Base-by-base conservation (phyloP, 2,797 vertebrate genomes). In the Chanos chanos region DNA sequence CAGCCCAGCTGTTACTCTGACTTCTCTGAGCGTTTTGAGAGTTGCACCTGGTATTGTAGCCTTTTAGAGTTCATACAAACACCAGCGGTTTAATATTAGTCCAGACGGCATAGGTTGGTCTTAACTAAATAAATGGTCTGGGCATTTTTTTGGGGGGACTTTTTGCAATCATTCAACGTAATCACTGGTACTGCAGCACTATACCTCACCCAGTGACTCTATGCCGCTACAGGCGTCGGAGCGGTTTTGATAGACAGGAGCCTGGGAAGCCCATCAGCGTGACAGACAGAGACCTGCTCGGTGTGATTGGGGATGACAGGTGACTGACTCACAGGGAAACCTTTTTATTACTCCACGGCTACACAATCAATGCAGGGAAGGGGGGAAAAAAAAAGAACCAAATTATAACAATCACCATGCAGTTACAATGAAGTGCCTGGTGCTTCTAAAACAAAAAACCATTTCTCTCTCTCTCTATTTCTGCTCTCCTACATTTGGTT, bases 331-430 rank as follows among this genome's bases (percentile, higher is more conserved):
- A 71, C 74, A 76, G 74, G 85, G 83, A 87, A 88, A 83, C 82
- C 87, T 86, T 88, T 87, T 85, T 87, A 87, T 88, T 86, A 85
- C 84, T 81, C 75, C 68, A 83, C 77, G 83, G 80, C 78, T 78
- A 76, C 69, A 77, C 82, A 82, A 86, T 88, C 85, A 75, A 83
- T 78, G 2, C 12, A 7, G 28, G 72, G 74, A 83, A 75, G 80
- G 85, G 18, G 83, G 82, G 77, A 78, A 85, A 33, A 51, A 18
- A 71, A 61, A 65, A 21, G 52, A 24, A 40, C 76, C 78, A 79
- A 85, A 85, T 84, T 78, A 76, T 83, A 83, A 76, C 70, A 76
- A 85, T 86, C 85, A 83, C 85, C 86, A 80, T 31, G n/a, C n/a
- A 72, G 76, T 78, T 61, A 75, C 76, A 80, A 82, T 84, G 76